Evolutionary conservation across 2,797 vertebrate genomes (phyloP).

Genomic region (Artibeus lituratus): DNA sequence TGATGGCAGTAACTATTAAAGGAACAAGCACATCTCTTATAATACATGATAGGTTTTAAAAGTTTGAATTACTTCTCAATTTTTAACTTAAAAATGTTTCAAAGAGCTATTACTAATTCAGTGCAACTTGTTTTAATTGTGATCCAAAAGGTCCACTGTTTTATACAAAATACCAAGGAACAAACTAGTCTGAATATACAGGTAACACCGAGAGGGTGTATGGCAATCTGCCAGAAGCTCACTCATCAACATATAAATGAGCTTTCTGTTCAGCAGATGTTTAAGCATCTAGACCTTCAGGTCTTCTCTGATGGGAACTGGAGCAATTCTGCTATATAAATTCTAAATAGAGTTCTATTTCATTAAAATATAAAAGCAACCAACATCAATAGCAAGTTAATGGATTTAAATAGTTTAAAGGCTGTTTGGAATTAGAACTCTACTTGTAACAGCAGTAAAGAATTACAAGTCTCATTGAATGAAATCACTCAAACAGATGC

Average conservation of each 20-base stretch:
- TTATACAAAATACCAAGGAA: neutral
- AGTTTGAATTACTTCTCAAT: conserved; percentile 23
- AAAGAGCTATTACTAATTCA: conserved; percentile 35
- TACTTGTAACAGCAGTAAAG: neutral
- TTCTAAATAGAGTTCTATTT: conserved; percentile 20
- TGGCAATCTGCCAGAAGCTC: neutral
- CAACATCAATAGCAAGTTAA: neutral
- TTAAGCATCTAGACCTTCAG: conserved; percentile 45
- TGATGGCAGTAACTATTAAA: neutral
- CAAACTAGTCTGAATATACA: conserved; percentile 8
- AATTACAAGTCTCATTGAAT: neutral
- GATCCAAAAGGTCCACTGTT: neutral
- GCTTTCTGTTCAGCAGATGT: neutral
- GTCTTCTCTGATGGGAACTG: conserved; percentile 11
- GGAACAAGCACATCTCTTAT: neutral
- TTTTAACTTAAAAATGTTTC: conserved; percentile 52
- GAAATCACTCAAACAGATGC: neutral
- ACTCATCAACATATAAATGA: neutral
- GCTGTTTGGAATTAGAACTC: conserved; percentile 22
- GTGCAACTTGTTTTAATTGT: neutral
- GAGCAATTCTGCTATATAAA: conserved; percentile 39
- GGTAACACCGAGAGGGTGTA: neutral
- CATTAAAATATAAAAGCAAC: conserved; percentile 28
- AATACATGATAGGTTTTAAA: neutral
- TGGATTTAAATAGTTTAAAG: neutral